Conservation (phyloP, 2,113 vertebrate genomes). For the Brevimyrus niger region DNA sequence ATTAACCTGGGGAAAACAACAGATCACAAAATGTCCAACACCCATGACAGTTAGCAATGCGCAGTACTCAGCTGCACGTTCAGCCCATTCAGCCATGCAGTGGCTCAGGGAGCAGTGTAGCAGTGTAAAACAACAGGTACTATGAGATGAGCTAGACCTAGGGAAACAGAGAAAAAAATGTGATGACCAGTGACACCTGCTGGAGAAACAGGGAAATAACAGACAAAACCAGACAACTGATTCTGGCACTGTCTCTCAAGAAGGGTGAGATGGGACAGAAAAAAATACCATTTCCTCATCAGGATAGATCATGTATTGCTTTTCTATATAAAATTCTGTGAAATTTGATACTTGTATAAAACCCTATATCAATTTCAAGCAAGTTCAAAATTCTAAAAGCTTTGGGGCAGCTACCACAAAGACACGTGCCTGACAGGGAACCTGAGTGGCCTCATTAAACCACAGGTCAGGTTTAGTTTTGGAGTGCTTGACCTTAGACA, state of each 20-base stretch:
- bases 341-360: neutral
- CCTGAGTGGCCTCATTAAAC: neutral
- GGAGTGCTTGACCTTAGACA: neutral
- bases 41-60: neutral
- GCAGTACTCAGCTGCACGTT: neutral
- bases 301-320: neutral
- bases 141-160: neutral
- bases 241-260: neutral
- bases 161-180: neutral
- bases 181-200: neutral
- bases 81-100: neutral
- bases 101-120: neutral
- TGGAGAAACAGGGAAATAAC: neutral
- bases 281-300: neutral
- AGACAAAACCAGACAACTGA: neutral
- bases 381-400: neutral
- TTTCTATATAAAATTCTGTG: neutral
- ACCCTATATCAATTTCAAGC: neutral
- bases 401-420: neutral
- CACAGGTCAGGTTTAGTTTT: neutral
- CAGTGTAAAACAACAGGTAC: neutral
- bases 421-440: neutral
- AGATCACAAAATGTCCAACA: neutral
- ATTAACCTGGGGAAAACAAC: too few species aligned
- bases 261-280: neutral